These are phyloP conservation scores for Hirtodrosophila alboralis DNA, from an alignment of 2,888 invertebrate species.

Conservation along the genomic window DNA sequence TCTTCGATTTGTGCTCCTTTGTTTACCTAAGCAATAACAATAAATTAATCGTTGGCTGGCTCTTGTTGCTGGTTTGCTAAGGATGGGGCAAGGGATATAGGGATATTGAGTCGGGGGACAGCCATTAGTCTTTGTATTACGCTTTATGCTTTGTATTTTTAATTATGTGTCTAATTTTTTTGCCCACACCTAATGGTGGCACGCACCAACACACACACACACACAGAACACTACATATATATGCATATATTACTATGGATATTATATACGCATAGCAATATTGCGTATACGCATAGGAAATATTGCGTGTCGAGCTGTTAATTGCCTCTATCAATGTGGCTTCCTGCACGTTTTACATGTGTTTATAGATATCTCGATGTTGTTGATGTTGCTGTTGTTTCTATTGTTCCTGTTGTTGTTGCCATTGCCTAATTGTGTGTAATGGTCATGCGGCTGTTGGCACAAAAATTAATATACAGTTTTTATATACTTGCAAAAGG, in stretches of 20 bases:
- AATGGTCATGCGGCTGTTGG: constrained; percentile 23
- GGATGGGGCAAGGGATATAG: background rate
- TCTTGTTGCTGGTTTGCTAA: background rate
- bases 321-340: constrained; percentile 76
- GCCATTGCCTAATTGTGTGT: constrained; percentile 58
- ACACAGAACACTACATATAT: too few species aligned
- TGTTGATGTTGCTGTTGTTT: constrained; percentile 5
- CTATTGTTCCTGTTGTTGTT: constrained; percentile 33
- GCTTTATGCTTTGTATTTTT: constrained; percentile 76
- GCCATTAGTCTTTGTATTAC: constrained; percentile 63
- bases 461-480: constrained; percentile 40
- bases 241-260: constrained; percentile 15
- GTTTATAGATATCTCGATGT: constrained; percentile 57
- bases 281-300: constrained; percentile 54
- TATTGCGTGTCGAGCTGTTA: constrained; percentile 77
- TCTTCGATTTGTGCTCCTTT: constrained; percentile 68
- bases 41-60: constrained; percentile 70
- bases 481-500: too few species aligned
- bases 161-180: constrained; percentile 74
- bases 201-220: too few species aligned
- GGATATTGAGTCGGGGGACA: too few species aligned
- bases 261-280: constrained; percentile 18
- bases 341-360: constrained; percentile 73
- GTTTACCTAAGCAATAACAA: constrained; percentile 80
- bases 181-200: constrained; percentile 22